Conservation (phyloP, 1,140 invertebrate genomes). For the Drosophila nasuta region DNA sequence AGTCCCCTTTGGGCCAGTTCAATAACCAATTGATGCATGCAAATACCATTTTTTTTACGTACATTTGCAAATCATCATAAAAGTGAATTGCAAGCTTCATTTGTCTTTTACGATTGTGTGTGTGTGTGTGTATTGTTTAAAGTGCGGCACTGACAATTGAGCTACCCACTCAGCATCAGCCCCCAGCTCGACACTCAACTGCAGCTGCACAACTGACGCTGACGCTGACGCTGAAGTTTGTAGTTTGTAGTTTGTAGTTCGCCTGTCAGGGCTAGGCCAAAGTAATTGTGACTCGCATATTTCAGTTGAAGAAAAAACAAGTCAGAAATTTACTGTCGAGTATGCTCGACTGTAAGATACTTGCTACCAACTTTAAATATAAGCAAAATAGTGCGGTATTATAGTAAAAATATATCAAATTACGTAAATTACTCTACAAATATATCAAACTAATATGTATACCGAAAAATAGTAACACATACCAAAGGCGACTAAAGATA, state of each 20-base stretch:
- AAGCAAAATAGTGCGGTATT: no score
- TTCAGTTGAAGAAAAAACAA: slow-evolving; percentile 19
- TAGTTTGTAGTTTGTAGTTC: slow-evolving; percentile 18
- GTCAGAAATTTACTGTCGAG: background rate
- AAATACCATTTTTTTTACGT: slow-evolving; percentile 33
- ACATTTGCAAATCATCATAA: slow-evolving; percentile 67
- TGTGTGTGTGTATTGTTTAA: slow-evolving; percentile 20
- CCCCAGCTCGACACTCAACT: slow-evolving; percentile 42
- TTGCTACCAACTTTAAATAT: no score
- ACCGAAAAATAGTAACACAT: no score
- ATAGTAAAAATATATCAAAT: no score
- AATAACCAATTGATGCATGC: slow-evolving; percentile 77
- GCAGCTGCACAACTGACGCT: slow-evolving; percentile 49
- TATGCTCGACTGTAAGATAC: no score
- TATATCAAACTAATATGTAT: no score
- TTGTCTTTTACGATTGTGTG: slow-evolving; percentile 23
- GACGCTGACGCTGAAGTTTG: slow-evolving; percentile 25
- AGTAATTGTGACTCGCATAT: slow-evolving; percentile 57
- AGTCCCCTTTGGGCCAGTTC: slow-evolving; percentile 40
- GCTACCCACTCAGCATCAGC: slow-evolving; percentile 44
- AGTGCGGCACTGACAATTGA: slow-evolving; percentile 48
- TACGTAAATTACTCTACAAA: no score
- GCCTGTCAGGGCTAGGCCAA: slow-evolving; percentile 70
- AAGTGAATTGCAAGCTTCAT: slow-evolving; percentile 69
- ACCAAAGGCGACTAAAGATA: no score